Base-by-base conservation (phyloP, 2,888 invertebrate species). In the Galerucella pusilla region DNA sequence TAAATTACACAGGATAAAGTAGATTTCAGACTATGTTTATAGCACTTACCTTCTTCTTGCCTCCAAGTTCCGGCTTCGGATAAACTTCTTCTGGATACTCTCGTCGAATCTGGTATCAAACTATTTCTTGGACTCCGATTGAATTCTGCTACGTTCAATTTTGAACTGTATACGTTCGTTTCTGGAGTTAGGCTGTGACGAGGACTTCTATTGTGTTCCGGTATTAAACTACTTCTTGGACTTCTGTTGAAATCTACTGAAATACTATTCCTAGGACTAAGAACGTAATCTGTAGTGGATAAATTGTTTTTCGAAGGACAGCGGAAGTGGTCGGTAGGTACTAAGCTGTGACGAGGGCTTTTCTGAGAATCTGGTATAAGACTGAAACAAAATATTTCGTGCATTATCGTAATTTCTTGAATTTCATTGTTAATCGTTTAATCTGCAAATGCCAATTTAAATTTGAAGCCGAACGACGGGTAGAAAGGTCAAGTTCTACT, bases 161-260 rank as follows among this genome's bases (percentile, higher is more conserved):
- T 87, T 9, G 86, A 85, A 60, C 85, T 84, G 76, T 85, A 83
- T 57, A 84, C 83, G 73, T 85, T 87, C 65, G 86, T 87, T 65
- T 92, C 93, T 28, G 92, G 92, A 45, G 91, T 89, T 67, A 93
- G 89, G 16, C 92, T 92, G 81, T 92, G 91, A 68, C 93, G 88
- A 0, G 92, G 90, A 25, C 70, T 71, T 12, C 73, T 70, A 73
- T 91, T 92, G 90, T 88, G 63, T 85, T 84, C 79, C 1, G 90
- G 89, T 0, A 90, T 89, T 63, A 92, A 81, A 3, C 91, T 91
- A 77, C 90, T 89, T 61, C 92, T 87, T 5, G 91, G 90, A 80
- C 91, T 91, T 68, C 90, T 88, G 71, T 90, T 90, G 63, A 77
- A 81, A 68, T 82, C 80, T 63, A 91, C 91, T 2, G 89, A 87